These are phyloP conservation scores for Schrankia costaestrigalis DNA, from an alignment of 2,888 invertebrate species.

Conservation along the genomic window DNA sequence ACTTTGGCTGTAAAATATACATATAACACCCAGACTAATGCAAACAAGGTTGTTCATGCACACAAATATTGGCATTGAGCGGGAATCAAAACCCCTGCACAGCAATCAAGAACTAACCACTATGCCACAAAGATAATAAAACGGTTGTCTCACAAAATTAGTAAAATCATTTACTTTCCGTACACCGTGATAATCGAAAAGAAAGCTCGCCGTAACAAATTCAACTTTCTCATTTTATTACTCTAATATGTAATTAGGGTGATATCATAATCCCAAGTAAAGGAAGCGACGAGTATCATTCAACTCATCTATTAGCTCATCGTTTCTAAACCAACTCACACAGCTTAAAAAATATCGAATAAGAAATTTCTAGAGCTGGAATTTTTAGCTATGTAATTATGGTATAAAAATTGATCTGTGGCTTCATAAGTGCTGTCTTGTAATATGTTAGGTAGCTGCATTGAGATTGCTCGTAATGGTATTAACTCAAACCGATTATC, in stretches of 20 bases:
- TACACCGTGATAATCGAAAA: no score
- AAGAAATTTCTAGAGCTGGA: constrained; percentile 4
- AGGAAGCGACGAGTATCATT: constrained; percentile 41
- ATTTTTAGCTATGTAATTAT: not conserved
- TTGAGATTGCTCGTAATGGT: constrained; percentile 45
- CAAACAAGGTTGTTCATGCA: no score
- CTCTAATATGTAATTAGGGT: constrained; percentile 60
- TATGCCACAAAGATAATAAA: no score
- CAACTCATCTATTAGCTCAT: constrained; percentile 17
- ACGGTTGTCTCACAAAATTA: no score
- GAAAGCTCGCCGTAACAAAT: no score
- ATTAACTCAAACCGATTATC: constrained; percentile 54
- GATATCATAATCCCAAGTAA: constrained; percentile 61
- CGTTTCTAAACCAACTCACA: constrained; percentile 8
- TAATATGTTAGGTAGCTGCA: constrained; percentile 21
- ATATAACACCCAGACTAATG: no score
- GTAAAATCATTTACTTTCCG: no score
- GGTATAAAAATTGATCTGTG: constrained; percentile 8
- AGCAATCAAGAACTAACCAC: no score
- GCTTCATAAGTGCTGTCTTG: constrained; percentile 6
- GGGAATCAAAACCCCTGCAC: no score
- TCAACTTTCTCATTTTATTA: constrained; percentile 55
- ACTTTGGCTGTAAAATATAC: no score
- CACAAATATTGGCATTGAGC: no score
- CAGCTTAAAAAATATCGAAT: constrained; percentile 3